Evolutionary conservation across 1,140 invertebrate genomes (phyloP).

Genomic region (Plectus sambesii): DNA sequence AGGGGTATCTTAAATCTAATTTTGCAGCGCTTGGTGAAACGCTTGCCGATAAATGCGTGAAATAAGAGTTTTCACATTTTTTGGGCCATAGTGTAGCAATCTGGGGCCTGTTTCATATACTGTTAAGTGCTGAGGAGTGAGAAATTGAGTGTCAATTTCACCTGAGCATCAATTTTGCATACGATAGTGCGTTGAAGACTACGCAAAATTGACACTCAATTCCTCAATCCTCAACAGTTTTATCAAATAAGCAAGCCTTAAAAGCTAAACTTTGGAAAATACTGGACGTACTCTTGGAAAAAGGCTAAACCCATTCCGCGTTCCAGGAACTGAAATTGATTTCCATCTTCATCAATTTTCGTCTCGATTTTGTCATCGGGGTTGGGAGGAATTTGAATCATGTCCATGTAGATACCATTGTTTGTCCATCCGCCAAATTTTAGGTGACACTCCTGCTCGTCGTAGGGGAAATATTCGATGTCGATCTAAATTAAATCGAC

Average conservation of each 20-base stretch:
- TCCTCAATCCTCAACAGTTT: no score
- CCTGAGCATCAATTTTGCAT: no score
- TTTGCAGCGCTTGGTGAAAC: no score
- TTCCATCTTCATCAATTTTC: not conserved
- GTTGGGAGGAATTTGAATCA: no score
- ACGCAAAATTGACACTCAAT: no score
- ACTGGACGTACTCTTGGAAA: not conserved
- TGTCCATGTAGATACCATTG: conserved; percentile 60
- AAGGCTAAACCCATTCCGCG: not conserved
- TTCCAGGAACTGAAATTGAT: not conserved
- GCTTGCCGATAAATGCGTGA: not conserved
- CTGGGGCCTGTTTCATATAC: no score
- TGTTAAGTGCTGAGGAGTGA: not conserved
- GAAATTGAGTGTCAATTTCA: no score
- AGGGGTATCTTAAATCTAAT: no score
- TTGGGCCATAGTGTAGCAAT: not conserved
- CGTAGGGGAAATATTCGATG: conserved; percentile 73
- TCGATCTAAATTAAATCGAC: conserved; percentile 90
- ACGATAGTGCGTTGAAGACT: no score
- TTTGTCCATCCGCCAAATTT: conserved; percentile 95
- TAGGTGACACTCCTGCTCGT: conserved; percentile 85
- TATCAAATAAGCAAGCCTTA: not conserved
- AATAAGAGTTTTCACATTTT: not conserved
- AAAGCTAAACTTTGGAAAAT: not conserved
- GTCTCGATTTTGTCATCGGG: not conserved